Percentiles rank a stretch among this genome's conserved stretches.
These are phyloP conservation scores for Anoura caudifer DNA, from an alignment of 2,113 vertebrate species.

Conservation along the genomic window DNA sequence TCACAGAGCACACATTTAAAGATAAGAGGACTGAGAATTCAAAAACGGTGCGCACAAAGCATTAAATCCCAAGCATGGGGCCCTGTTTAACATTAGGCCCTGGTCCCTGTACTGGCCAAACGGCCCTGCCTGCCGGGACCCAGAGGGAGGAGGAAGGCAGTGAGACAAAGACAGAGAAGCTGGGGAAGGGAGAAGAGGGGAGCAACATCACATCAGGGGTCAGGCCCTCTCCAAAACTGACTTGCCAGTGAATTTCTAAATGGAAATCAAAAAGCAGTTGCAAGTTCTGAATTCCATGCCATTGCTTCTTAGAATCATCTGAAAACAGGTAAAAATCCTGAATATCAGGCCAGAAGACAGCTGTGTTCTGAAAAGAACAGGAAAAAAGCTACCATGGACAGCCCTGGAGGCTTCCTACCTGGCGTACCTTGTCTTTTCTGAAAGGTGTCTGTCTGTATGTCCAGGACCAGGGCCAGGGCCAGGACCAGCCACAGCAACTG, in stretches of 20 bases:
- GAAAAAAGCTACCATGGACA: neutral
- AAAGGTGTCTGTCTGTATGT: neutral
- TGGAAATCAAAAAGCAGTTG: neutral
- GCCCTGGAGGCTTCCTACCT: neutral
- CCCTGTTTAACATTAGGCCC: neutral
- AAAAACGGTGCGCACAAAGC: neutral
- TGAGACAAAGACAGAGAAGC: neutral
- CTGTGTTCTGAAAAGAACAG: neutral
- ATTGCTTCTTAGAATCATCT: neutral
- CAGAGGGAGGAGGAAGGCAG: no score
- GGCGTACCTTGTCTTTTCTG: rapidly evolving
- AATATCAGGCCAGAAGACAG: neutral
- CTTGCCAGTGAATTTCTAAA: neutral
- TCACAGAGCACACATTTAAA: neutral
- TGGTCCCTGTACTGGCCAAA: neutral
- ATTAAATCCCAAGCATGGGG: neutral
- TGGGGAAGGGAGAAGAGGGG: rapidly evolving
- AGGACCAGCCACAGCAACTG: neutral
- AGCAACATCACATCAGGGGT: no score
- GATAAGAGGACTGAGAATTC: neutral
- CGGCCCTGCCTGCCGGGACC: neutral
- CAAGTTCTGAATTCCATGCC: neutral
- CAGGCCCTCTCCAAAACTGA: neutral
- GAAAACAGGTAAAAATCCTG: neutral
- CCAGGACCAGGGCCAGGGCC: rapidly evolving